Base-by-base conservation (phyloP, 2,888 invertebrate species). In the Mythimna albipuncta region DNA sequence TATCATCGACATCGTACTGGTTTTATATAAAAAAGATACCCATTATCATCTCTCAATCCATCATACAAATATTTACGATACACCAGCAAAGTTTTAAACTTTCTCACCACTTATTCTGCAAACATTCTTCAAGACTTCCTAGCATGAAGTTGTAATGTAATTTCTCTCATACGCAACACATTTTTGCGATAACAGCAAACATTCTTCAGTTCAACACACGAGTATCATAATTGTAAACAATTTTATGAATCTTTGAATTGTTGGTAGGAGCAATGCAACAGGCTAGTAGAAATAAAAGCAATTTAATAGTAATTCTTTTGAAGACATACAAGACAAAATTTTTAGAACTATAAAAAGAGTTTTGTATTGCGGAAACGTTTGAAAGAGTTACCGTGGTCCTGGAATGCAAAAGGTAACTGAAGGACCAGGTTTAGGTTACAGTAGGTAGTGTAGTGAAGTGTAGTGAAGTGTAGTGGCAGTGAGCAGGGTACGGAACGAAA, bases 211-310 rank as follows among this genome's bases (percentile, higher is more conserved):
- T 47, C 21, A 64, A 35, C 50, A 67, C 47, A 58, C 50, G 44
- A 52, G 64, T 59, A 26, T 44, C 35, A 44, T 54, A 54, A 67
- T 71, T 76, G 38, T 19, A 47, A 77, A 72, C 47, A 73, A 64
- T 69, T 73, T 78, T 35, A 26, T 10, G 47, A 82, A 78, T 80
- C 80, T 82, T 61, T 61, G 58, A 26, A 80, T 69, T 67, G 64
- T 82, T 74, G 64, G 52, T 41, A 6, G 16, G 62, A 38, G 32
- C 63, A 26, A 78, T 69, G 79, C 80, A 80, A 80, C 83, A 80
- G 66, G 83, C 57, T 64, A 10, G 0, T 35, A 6, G 3, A 19
- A 50, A 10, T 3, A 3, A 26, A 2, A n/a, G 0, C 21, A 59
- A 78, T 61, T 78, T 61, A 19, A n/a, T 50, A 13, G 19, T 6